phyloP scores from a whole-genome alignment of 2,888 invertebrate genomes.

The Drosophila tripunctata region DNA sequence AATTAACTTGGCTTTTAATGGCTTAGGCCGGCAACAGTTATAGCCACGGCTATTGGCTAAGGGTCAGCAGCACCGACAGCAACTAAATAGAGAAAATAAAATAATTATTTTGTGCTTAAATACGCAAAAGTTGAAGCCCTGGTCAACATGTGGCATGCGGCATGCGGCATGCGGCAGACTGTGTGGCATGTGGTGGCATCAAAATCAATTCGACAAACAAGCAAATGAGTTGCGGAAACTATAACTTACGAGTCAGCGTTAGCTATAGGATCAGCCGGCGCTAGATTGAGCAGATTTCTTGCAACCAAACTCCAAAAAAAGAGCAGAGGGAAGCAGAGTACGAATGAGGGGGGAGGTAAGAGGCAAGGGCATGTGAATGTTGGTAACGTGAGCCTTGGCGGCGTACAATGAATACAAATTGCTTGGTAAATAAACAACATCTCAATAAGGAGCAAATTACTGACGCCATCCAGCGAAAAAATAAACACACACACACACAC shows the following conservation, averaged over 20 bases:
- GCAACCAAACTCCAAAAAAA: neutral
- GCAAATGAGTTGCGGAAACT: conserved; percentile 79
- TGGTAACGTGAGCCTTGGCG: conserved; percentile 51
- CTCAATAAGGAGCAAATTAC: conserved; percentile 81
- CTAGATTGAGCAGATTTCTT: neutral
- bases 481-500: conserved; percentile 44
- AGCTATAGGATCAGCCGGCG: conserved; percentile 31
- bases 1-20: conserved; percentile 73
- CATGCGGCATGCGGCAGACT: conserved; percentile 25
- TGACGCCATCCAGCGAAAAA: conserved; percentile 71
- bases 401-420: conserved; percentile 79
- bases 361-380: neutral
- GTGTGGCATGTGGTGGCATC: conserved; percentile 54
- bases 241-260: conserved; percentile 67
- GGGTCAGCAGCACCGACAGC: conserved; percentile 13
- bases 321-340: neutral
- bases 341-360: neutral
- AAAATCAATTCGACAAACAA: conserved; percentile 78
- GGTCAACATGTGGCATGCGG: conserved; percentile 38
- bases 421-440: conserved; percentile 81
- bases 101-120: conserved; percentile 59
- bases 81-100: conserved; percentile 40
- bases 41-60: neutral
- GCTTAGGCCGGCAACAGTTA: conserved; percentile 32
- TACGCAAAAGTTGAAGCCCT: conserved; percentile 36